Base-by-base conservation (phyloP, 2,113 vertebrate genomes). In the Lucifuga dentata region DNA sequence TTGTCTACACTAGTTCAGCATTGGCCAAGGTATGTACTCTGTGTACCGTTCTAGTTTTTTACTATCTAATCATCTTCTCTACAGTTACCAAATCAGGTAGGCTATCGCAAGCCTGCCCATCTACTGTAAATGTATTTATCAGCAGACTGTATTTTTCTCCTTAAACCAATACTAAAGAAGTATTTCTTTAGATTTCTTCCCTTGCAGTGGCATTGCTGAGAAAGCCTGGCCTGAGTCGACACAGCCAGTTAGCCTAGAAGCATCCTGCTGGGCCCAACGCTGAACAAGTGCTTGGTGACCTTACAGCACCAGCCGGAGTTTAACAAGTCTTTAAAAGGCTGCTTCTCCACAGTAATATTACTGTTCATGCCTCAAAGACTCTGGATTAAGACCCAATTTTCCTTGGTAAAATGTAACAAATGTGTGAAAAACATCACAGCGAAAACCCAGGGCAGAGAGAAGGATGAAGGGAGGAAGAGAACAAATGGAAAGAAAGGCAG, bases 281-380 rank as follows among this genome's bases (percentile, higher is more conserved):
- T 10, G 63, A 81, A 85, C 85, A 85, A 86, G 84, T 68, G 73
- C 63, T 61, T 1, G 43, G 62, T 87, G 85, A 89, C 84, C 85
- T 80, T 74, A 83, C 72, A 68, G 68, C 70, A 83, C 63, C 84
- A 82, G 70, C 72, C 74, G 77, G 83, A 77, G 57, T 85, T 85
- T 78, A 80, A 86, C 79, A 79, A 83, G 59, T 83, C 65, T 86
- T 83, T 88, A 81, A 84, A 80, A 65, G 63, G 50, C 67, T 3
- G 62, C 86, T 84, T 84, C 78, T 86, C 76, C 69, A 67, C 83
- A 76, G 78, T 72, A 78, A 76, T 83, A 78, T 81, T 78, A 73
- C 81, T 52, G 51, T 57, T 59, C 69, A 32, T 65, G 75, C 76
- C 78, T 79, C 84, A 86, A 80, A 88, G 68, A 79, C 44, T 73